Evolutionary conservation across 2,888 invertebrate genomes (phyloP).

Genomic region (Monoplex corrugatus): DNA sequence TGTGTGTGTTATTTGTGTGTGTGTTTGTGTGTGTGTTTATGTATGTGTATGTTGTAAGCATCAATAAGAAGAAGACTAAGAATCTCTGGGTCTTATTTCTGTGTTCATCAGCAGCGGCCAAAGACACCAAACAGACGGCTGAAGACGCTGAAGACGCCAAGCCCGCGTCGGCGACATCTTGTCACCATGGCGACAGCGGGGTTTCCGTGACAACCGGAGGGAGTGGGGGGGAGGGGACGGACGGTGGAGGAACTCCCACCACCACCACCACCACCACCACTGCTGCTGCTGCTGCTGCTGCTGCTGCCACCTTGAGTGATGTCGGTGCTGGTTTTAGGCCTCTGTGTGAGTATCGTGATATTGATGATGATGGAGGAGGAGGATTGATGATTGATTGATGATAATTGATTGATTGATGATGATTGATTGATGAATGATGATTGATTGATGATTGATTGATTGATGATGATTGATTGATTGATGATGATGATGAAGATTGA

Average conservation of each 20-base stretch:
- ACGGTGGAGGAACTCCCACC: background rate
- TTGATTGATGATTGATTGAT: too few relatives aligned
- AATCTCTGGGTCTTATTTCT: background rate
- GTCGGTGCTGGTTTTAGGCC: constrained; percentile 69
- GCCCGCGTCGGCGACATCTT: background rate
- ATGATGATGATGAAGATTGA: too few relatives aligned
- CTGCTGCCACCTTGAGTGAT: constrained; percentile 30
- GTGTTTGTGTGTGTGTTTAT: too few relatives aligned
- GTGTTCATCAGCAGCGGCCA: background rate
- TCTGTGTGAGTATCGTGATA: constrained; percentile 62
- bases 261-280: constrained; percentile 12
- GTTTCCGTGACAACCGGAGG: constrained; percentile 59
- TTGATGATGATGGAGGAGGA: background rate
- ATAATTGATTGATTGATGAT: too few relatives aligned
- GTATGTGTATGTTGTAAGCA: too few relatives aligned
- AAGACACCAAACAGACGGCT: background rate
- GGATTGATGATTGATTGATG: background rate
- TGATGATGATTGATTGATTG: too few relatives aligned
- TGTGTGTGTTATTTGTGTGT: background rate
- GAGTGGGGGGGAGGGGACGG: constrained; percentile 31
- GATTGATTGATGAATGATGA: too few relatives aligned
- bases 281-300: background rate
- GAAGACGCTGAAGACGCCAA: background rate
- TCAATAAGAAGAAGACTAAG: background rate
- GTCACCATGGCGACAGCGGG: constrained; percentile 61